These are phyloP conservation scores for Drosophila atroscutellata DNA, from an alignment of 2,888 invertebrate species.

Conservation along the genomic window DNA sequence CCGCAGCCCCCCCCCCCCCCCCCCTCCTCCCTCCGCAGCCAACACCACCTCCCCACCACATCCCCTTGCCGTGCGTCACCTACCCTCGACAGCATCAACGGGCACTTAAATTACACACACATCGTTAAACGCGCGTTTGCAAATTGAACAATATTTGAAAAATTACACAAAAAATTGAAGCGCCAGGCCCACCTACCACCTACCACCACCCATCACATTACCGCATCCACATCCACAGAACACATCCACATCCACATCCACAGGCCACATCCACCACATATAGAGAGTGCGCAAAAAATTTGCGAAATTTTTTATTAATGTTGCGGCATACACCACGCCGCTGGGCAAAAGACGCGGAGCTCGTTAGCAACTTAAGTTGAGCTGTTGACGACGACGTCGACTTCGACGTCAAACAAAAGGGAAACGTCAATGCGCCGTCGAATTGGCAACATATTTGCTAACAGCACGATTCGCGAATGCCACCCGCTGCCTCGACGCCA, in stretches of 20 bases:
- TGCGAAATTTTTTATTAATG: constrained; percentile 69
- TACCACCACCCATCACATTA: constrained; percentile 31
- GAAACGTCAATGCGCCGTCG: constrained; percentile 75
- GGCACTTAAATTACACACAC: constrained; percentile 83
- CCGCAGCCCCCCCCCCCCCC: not conserved
- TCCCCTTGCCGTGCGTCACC: not conserved
- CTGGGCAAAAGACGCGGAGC: constrained; percentile 69
- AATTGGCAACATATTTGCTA: constrained; percentile 84
- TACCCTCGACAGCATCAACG: constrained; percentile 31
- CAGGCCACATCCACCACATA: not conserved
- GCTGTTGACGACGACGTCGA: constrained; percentile 62
- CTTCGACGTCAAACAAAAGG: constrained; percentile 61
- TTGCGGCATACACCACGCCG: constrained; percentile 69
- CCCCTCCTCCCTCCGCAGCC: not conserved
- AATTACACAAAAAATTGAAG: constrained; percentile 71
- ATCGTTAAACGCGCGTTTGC: constrained; percentile 81
- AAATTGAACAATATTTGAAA: constrained; percentile 84
- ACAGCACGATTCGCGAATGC: constrained; percentile 63
- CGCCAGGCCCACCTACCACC: not conserved
- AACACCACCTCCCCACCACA: not conserved
- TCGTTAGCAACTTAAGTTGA: constrained; percentile 82
- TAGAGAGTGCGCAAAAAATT: constrained; percentile 50
- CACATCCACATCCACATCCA: constrained; percentile 17
- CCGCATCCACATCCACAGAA: not conserved
- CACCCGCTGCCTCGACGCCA: constrained; percentile 11